phyloP scores from a whole-genome alignment of 2,888 invertebrate genomes.

The Eupithecia vulgata region DNA sequence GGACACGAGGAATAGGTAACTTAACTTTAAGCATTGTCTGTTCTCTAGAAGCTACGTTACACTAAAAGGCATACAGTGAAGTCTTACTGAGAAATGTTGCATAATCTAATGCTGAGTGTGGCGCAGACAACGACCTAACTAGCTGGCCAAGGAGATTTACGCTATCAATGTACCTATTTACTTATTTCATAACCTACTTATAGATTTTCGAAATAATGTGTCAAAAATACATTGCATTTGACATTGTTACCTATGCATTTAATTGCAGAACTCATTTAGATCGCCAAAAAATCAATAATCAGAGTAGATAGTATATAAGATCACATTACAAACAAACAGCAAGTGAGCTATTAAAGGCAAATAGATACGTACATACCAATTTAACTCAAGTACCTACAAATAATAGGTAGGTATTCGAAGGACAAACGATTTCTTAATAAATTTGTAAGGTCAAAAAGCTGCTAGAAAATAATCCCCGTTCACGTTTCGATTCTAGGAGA shows the following conservation, averaged over 20 bases:
- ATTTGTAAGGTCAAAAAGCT: neutral
- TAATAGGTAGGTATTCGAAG: neutral
- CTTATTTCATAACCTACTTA: too few species aligned
- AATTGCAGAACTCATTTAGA: too few species aligned
- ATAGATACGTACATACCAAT: neutral
- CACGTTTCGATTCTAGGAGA: neutral
- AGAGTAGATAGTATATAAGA: neutral
- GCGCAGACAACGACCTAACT: neutral
- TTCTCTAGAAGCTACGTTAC: neutral
- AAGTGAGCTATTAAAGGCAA: neutral
- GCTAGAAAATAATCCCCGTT: neutral
- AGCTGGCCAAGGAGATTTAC: neutral
- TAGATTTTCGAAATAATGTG: neutral
- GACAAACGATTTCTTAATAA: neutral
- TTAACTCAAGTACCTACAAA: neutral
- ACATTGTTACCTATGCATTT: too few species aligned
- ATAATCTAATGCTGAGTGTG: neutral
- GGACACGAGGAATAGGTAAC: neutral
- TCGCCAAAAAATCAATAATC: neutral
- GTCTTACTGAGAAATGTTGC: neutral
- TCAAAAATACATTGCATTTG: constrained; percentile 1
- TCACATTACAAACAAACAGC: neutral
- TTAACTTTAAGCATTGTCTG: neutral
- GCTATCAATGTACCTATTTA: neutral
- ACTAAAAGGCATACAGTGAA: neutral